phyloP scores from a whole-genome alignment of 1,140 invertebrate genomes.

The Tetramorium parvispinum region DNA sequence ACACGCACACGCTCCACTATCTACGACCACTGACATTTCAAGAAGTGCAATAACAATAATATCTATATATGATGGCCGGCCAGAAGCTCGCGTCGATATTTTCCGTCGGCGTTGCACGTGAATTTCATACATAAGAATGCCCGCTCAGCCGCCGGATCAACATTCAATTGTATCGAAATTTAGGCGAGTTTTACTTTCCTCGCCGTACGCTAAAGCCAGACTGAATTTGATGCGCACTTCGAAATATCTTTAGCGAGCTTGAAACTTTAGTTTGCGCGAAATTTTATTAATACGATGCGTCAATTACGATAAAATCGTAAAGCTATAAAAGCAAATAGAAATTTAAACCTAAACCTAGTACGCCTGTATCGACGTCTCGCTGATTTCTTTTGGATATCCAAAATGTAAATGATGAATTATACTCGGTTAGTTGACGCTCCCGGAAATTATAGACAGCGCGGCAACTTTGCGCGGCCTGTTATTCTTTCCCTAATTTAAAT shows the following conservation, averaged over 20 bases:
- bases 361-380: background rate
- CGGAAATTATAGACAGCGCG: constrained; percentile 75
- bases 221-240: constrained; percentile 41
- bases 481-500: constrained; percentile 82
- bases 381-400: background rate
- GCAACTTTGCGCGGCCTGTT: constrained; percentile 61
- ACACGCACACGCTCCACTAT: constrained; percentile 40
- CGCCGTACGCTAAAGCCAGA: constrained; percentile 17
- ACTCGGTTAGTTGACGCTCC: constrained; percentile 76
- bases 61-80: constrained; percentile 68
- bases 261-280: background rate
- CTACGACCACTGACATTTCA: constrained; percentile 42
- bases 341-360: background rate
- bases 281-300: background rate
- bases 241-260: background rate
- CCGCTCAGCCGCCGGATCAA: constrained; percentile 71
- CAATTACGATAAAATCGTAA: background rate
- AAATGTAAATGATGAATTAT: constrained; percentile 76
- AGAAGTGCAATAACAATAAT: constrained; percentile 76
- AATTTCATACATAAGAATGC: constrained; percentile 81
- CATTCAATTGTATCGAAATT: constrained; percentile 80
- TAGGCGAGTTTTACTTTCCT: background rate
- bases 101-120: constrained; percentile 66
- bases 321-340: background rate
- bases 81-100: constrained; percentile 47